Evolutionary conservation across 2,888 invertebrate genomes (phyloP), one percentile per base, ranked within the genome.

Genomic region (Parascotia fuliginaria): DNA sequence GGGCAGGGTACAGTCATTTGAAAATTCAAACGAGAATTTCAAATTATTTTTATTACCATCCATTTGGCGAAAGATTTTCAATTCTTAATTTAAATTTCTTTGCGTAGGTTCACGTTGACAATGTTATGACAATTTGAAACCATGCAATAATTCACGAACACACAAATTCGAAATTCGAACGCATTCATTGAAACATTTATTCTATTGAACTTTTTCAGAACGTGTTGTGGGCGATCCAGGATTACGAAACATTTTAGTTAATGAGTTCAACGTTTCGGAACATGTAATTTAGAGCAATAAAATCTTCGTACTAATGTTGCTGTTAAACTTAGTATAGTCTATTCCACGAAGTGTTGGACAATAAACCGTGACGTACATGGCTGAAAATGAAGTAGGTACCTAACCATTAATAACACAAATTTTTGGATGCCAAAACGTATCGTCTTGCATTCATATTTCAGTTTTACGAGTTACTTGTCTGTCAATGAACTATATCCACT

Each of bases 281-380:
- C 77, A 63, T 80, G 72, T 82, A 79, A 81, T 82, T 83, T 78
- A 60, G 60, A 65, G 78, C 76, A 73, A 81, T 83, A 79, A 79
- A 81, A 73, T 70, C 53, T 62, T 44, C 58, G 57, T 53, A 58
- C 34, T 42, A 49, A 53, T 46, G 37, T 22, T 55, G 37, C 27
- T 36, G 36, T 42, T 55, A 52, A 61, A 60, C 55, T 60, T 60
- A 57, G 53, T 32, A 47, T 67, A 60, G 60, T 66, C 61, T 39
- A 51, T 70, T 73, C 72, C 54, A 50, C 60, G 71, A 72, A 73
- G 41, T 42, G 39, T 55, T 41, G 55, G 49, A 58, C 54, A 48
- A 49, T 33, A 50, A 60, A 14, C 59, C 45, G 36, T 58, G 46
- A 45, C 49, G 50, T 56, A 49, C 42, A 32, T 42, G 44, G n/a